Evolutionary conservation across 2,113 vertebrate species (phyloP).

Genomic region (Lagenorhynchus albirostris): DNA sequence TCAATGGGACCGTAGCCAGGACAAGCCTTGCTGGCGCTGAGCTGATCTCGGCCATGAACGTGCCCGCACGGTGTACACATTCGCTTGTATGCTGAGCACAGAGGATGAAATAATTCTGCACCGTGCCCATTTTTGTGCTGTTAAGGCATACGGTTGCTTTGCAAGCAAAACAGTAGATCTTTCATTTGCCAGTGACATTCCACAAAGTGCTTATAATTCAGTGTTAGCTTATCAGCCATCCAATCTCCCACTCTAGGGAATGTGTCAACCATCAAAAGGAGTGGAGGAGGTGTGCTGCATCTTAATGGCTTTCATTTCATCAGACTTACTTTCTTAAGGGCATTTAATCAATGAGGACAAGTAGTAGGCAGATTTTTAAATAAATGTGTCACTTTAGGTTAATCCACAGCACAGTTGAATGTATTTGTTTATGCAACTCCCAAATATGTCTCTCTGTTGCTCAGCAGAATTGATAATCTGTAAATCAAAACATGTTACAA

Average conservation of each 20-base stretch:
- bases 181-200: constrained; percentile 84
- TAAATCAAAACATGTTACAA: constrained; percentile 83
- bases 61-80: neutral
- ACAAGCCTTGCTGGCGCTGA: constrained; percentile 29
- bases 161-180: constrained; percentile 84
- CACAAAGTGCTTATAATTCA: constrained; percentile 89
- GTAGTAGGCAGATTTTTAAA: constrained; percentile 88
- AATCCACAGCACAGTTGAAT: constrained; percentile 81
- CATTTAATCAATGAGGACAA: constrained; percentile 90
- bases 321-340: constrained; percentile 87
- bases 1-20: constrained; percentile 47
- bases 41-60: constrained; percentile 51
- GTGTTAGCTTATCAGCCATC: constrained; percentile 85
- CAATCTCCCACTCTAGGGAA: constrained; percentile 87
- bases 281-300: constrained; percentile 82
- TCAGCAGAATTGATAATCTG: constrained; percentile 83
- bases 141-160: constrained; percentile 76
- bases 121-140: constrained; percentile 75
- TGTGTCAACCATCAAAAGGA: constrained; percentile 86
- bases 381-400: constrained; percentile 88
- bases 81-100: constrained; percentile 76
- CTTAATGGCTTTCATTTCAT: constrained; percentile 85
- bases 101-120: constrained; percentile 77
- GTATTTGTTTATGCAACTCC: constrained; percentile 84
- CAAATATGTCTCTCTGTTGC: constrained; percentile 78